Conservation (phyloP, 2,113 vertebrate genomes). For the Dipodomys merriami region DNA sequence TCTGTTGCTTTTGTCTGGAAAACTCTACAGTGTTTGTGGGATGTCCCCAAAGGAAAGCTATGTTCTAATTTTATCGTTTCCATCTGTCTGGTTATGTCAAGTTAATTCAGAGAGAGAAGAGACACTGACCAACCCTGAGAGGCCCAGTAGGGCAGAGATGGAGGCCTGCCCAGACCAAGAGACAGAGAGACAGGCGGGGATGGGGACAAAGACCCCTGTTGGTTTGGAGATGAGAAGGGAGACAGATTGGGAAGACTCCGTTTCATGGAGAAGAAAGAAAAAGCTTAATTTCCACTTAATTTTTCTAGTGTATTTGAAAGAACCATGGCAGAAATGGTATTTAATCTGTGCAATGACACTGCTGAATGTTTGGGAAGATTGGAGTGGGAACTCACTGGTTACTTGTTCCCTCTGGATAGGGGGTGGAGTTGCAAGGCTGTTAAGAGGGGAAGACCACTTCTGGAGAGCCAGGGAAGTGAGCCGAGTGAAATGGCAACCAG, state of each 20-base stretch:
- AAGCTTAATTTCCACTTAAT: neutral
- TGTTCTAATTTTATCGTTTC: conserved; percentile 81
- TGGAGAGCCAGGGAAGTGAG: neutral
- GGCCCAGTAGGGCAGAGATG: conserved; percentile 71
- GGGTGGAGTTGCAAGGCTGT: neutral
- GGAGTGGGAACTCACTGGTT: neutral
- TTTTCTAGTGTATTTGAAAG: neutral
- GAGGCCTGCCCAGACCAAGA: conserved; percentile 61
- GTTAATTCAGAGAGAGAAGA: conserved; percentile 79
- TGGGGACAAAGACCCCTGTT: neutral
- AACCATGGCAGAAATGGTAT: neutral
- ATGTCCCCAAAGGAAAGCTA: conserved; percentile 74
- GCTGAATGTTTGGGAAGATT: conserved; percentile 33
- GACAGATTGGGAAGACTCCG: neutral
- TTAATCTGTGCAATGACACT: neutral
- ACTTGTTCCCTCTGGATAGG: neutral
- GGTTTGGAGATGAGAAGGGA: neutral
- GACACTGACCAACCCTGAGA: conserved; percentile 78
- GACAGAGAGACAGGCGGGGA: neutral
- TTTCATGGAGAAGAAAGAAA: conserved; percentile 49
- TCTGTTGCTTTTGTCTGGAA: conserved; percentile 79
- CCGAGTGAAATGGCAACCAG: conserved; percentile 20
- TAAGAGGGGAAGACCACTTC: neutral
- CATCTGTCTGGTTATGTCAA: conserved; percentile 83
- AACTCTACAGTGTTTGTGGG: conserved; percentile 79